phyloP scores from a whole-genome alignment of 2,888 invertebrate species.

The Synergus japonicus region DNA sequence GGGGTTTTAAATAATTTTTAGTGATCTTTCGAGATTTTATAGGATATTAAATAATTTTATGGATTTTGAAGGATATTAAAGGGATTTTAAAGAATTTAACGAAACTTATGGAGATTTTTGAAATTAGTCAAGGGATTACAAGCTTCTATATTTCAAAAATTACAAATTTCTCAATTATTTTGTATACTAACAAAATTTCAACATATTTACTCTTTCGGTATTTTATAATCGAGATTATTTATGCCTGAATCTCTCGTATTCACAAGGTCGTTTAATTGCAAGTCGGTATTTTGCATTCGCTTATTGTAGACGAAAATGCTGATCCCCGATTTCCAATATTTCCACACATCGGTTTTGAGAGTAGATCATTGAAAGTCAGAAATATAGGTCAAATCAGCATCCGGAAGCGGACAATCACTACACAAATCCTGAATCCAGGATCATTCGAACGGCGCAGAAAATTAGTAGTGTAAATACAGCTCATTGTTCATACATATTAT shows the following conservation, averaged over 20 bases:
- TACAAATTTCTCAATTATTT: too few species aligned
- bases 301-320: slow-evolving; percentile 1
- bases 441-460: neutral
- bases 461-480: neutral
- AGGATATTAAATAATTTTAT: too few species aligned
- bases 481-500: neutral
- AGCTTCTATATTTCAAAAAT: too few species aligned
- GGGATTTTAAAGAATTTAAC: too few species aligned
- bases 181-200: too few species aligned
- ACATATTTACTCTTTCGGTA: too few species aligned
- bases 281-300: neutral
- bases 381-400: neutral
- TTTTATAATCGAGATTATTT: neutral
- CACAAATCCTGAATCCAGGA: neutral
- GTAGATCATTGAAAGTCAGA: neutral
- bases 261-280: neutral
- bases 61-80: too few species aligned
- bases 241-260: neutral
- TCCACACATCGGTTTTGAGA: slow-evolving; percentile 1
- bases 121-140: too few species aligned
- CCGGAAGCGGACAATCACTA: neutral
- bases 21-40: too few species aligned
- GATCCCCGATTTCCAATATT: slow-evolving; percentile 6
- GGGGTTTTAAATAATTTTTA: too few species aligned
- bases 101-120: too few species aligned